Evolutionary conservation across 2,888 invertebrate species (phyloP).

Genomic region (Punctoribates punctum): DNA sequence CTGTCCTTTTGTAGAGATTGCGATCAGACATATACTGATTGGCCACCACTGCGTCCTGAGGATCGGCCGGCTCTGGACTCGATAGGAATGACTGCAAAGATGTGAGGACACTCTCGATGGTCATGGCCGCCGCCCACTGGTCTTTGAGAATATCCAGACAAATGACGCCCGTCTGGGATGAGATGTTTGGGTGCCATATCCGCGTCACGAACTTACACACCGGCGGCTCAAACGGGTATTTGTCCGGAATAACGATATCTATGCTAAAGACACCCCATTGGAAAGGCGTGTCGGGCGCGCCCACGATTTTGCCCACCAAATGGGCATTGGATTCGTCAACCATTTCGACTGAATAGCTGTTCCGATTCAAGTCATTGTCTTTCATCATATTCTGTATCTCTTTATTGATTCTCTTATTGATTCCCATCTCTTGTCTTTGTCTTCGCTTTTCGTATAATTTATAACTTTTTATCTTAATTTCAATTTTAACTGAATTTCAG

Average conservation of each 20-base stretch:
- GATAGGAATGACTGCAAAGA: conserved; percentile 58
- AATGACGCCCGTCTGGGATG: conserved; percentile 59
- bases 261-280: conserved; percentile 56
- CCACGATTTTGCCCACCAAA: neutral
- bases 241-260: conserved; percentile 57
- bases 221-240: conserved; percentile 59
- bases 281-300: conserved; percentile 57
- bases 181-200: conserved; percentile 60
- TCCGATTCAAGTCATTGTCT: neutral
- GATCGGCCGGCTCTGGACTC: conserved; percentile 59
- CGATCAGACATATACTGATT: conserved; percentile 56
- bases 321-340: neutral
- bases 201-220: conserved; percentile 57
- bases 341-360: neutral
- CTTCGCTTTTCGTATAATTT: neutral
- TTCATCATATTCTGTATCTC: conserved; percentile 2
- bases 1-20: conserved; percentile 56
- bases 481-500: no score
- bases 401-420: neutral
- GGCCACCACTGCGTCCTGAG: conserved; percentile 58
- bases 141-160: conserved; percentile 60
- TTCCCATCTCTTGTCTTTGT: neutral
- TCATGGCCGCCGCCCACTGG: conserved; percentile 61
- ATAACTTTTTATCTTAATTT: neutral
- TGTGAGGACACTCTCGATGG: conserved; percentile 58